A percentile compares a stretch with the other conserved stretches of the same genome.
Evolutionary conservation across 2,113 vertebrate species (phyloP).

Genomic region (Pelecanoides urinatrix): DNA sequence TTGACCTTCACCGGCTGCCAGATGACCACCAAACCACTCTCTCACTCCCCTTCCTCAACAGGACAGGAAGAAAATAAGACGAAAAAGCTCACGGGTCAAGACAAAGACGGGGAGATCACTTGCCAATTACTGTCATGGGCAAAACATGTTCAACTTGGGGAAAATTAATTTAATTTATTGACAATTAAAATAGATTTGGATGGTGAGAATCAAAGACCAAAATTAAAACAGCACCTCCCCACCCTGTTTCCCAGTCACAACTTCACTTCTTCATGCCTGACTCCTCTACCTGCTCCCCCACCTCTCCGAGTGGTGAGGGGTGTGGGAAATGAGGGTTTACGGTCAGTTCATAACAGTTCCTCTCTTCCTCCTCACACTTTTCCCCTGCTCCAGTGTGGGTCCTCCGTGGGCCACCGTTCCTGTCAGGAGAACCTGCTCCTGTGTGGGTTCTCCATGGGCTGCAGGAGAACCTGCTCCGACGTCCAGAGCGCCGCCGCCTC

Average conservation of each 20-base stretch:
- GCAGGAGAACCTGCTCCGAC: too few species aligned
- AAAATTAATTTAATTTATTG: background rate
- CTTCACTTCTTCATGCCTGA: background rate
- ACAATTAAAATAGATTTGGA: background rate
- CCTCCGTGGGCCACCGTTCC: rapidly evolving
- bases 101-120: background rate
- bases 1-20: rapidly evolving
- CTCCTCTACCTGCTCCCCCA: background rate
- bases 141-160: background rate
- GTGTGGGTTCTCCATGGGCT: background rate
- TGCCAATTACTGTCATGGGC: background rate
- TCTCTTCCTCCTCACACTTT: background rate
- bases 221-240: background rate
- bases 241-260: background rate
- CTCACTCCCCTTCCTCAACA: background rate
- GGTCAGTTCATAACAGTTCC: background rate
- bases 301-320: rapidly evolving
- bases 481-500: rapidly evolving
- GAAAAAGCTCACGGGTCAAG: background rate
- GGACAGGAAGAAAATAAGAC: background rate
- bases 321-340: background rate
- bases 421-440: background rate
- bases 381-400: background rate
- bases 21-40: background rate
- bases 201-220: background rate